Conservation (phyloP, 2,888 invertebrate species). For the Phyllotreta cruciferae region DNA sequence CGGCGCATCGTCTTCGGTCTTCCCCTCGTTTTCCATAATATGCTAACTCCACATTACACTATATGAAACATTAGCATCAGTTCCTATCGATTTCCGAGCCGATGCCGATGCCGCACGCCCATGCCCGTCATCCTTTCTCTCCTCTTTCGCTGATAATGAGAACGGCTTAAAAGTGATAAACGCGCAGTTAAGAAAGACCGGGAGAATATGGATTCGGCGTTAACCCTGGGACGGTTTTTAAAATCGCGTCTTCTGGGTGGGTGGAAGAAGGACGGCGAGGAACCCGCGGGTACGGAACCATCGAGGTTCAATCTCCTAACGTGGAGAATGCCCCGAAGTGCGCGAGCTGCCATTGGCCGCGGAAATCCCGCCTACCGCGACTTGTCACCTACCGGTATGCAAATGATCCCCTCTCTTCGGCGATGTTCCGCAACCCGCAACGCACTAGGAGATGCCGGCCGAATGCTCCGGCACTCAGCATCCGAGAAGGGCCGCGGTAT, state of each 20-base stretch:
- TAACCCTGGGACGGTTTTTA: slow-evolving; percentile 42
- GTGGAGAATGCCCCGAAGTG: slow-evolving; percentile 53
- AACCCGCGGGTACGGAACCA: slow-evolving; percentile 53
- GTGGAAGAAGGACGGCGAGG: slow-evolving; percentile 45
- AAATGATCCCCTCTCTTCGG: slow-evolving; percentile 54
- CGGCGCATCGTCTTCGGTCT: slow-evolving; percentile 13
- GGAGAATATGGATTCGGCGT: slow-evolving; percentile 50
- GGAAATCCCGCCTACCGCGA: slow-evolving; percentile 57
- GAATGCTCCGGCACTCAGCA: slow-evolving; percentile 41
- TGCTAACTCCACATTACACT: slow-evolving; percentile 22
- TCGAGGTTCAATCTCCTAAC: slow-evolving; percentile 57
- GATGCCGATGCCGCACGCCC: slow-evolving; percentile 15
- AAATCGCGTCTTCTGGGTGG: slow-evolving; percentile 45
- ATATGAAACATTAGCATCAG: slow-evolving; percentile 26
- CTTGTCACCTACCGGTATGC: slow-evolving; percentile 64
- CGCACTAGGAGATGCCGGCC: slow-evolving; percentile 31
- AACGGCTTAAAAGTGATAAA: slow-evolving; percentile 46
- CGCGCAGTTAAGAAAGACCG: slow-evolving; percentile 45
- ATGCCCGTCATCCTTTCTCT: slow-evolving; percentile 33
- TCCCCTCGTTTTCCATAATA: slow-evolving; percentile 25
- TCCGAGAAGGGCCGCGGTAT: slow-evolving; percentile 33
- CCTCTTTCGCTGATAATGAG: slow-evolving; percentile 39
- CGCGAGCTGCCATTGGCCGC: slow-evolving; percentile 55
- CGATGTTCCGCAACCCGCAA: slow-evolving; percentile 45
- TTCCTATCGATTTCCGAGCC: slow-evolving; percentile 27